Evolutionary conservation across 2,797 vertebrate genomes (phyloP).

Genomic region (Falco novaeseelandiae): DNA sequence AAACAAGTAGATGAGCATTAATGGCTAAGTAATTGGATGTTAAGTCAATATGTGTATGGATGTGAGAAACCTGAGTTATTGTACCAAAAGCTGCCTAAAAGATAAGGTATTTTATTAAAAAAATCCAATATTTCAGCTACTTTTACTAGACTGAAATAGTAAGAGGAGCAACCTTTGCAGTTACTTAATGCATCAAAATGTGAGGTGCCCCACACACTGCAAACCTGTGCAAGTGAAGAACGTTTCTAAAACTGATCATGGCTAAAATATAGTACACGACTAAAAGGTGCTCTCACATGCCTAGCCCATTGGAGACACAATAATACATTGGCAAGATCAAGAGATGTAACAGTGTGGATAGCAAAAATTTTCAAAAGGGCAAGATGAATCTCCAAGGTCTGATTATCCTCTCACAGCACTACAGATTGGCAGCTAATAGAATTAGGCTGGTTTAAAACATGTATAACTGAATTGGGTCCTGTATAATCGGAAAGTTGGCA

Average conservation of each 20-base stretch:
- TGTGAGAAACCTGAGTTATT: neutral
- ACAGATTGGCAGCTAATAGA: conserved; percentile 36
- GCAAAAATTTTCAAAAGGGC: neutral
- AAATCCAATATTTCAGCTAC: neutral
- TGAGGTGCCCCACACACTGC: neutral
- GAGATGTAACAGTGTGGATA: neutral
- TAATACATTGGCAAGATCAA: neutral
- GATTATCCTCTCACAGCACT: conserved; percentile 6
- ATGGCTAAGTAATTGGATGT: neutral
- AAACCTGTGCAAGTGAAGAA: neutral
- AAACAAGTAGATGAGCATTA: neutral
- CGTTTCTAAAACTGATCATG: neutral
- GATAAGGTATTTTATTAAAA: neutral
- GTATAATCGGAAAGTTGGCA: conserved; percentile 12
- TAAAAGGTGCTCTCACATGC: neutral
- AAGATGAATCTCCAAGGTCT: conserved; percentile 1
- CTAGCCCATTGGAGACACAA: neutral
- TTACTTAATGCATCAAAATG: neutral
- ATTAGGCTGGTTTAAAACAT: conserved; percentile 18
- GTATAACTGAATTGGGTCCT: conserved; percentile 36
- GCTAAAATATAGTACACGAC: neutral
- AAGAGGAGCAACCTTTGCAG: neutral
- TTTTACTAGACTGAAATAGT: neutral
- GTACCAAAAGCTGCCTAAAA: neutral
- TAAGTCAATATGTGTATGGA: neutral